Percentiles rank a stretch among this genome's conserved stretches.
Evolutionary conservation across 2,888 invertebrate genomes (phyloP).

Genomic region (Schizaphis graminum): DNA sequence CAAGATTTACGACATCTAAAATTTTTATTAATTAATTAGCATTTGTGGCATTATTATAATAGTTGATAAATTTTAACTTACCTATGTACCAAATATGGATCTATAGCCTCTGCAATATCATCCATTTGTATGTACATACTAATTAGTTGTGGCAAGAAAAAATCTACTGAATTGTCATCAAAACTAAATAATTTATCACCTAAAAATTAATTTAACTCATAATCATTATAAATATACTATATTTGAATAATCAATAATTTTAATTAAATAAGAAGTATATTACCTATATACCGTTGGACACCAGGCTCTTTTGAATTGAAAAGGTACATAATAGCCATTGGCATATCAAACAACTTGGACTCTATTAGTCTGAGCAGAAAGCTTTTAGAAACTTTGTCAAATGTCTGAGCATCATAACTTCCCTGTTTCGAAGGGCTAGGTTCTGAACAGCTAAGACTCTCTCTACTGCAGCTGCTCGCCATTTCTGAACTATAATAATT

Average conservation of each 20-base stretch:
- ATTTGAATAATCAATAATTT: conserved; percentile 15
- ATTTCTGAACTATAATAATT: conserved; percentile 66
- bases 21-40: conserved; percentile 63
- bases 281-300: conserved; percentile 95
- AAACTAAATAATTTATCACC: conserved; percentile 98
- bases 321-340: conserved; percentile 97
- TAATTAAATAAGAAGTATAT: conserved; percentile 68
- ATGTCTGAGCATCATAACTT: conserved; percentile 41
- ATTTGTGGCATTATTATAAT: not conserved
- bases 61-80: conserved; percentile 70
- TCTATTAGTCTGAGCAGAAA: conserved; percentile 92
- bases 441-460: conserved; percentile 66
- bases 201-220: conserved; percentile 70
- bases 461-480: conserved; percentile 66
- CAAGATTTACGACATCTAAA: conserved; percentile 91
- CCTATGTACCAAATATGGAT: conserved; percentile 86
- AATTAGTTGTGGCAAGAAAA: conserved; percentile 97
- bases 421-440: conserved; percentile 59
- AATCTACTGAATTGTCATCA: conserved; percentile 91
- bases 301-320: conserved; percentile 99
- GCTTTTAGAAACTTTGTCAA: conserved; percentile 73
- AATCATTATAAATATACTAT: not conserved
- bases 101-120: conserved; percentile 94
- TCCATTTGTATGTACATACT: conserved; percentile 99
- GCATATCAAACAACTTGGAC: conserved; percentile 97